phyloP scores from a whole-genome alignment of 2,113 vertebrate species.

The Alouatta palliata region DNA sequence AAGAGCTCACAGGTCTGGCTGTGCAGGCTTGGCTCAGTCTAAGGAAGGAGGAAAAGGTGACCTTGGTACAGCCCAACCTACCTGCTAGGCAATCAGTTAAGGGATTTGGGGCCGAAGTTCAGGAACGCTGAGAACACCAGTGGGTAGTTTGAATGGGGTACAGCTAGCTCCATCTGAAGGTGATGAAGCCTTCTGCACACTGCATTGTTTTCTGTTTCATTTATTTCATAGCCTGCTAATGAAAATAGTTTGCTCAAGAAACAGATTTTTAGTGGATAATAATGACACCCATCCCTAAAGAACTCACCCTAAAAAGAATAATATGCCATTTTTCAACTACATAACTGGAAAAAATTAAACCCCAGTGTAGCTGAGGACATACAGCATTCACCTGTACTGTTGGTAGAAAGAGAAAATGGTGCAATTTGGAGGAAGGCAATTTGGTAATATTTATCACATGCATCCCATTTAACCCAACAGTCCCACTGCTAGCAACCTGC shows the following conservation, averaged over 20 bases:
- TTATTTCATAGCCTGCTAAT: background rate
- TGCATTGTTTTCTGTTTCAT: background rate
- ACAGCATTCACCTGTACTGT: accelerated
- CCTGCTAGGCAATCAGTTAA: background rate
- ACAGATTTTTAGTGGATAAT: background rate
- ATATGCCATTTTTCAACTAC: background rate
- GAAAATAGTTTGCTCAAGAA: background rate
- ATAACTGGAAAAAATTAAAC: background rate
- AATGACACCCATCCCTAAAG: background rate
- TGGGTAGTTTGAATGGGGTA: background rate
- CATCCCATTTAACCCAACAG: background rate
- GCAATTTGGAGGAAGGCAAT: too few relatives aligned
- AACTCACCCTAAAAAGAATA: background rate
- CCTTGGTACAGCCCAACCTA: background rate
- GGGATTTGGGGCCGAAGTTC: background rate
- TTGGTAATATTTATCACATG: background rate
- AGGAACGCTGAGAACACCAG: background rate
- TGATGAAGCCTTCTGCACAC: background rate
- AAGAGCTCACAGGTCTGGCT: background rate
- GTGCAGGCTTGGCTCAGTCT: background rate
- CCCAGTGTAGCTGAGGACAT: background rate
- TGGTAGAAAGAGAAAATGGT: background rate
- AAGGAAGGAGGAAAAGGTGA: background rate
- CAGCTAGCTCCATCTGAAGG: background rate
- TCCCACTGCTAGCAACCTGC: background rate